A percentile compares a stretch with the other conserved stretches of the same genome.
Evolutionary conservation across 2,113 vertebrate genomes (phyloP).

Genomic region (Saguinus imperator): DNA sequence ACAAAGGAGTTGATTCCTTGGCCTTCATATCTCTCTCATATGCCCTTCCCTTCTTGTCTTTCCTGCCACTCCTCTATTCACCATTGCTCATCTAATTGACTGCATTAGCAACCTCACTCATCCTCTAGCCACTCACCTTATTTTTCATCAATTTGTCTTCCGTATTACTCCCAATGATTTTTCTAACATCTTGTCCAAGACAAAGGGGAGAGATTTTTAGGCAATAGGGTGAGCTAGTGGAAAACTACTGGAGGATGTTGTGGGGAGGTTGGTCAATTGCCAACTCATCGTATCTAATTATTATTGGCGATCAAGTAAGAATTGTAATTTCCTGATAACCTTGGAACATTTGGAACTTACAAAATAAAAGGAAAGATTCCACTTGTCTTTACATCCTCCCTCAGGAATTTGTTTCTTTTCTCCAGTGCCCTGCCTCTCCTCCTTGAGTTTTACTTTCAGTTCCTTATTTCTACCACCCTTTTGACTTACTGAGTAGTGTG

Average conservation of each 20-base stretch:
- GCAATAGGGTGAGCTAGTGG: not conserved
- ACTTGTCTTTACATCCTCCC: not conserved
- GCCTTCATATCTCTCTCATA: not conserved
- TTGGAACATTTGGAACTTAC: constrained; percentile 26
- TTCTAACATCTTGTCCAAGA: not conserved
- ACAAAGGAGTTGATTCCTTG: not conserved
- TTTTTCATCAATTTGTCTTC: not conserved
- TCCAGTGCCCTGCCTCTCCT: not conserved
- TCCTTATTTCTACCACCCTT: not conserved
- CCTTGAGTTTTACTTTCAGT: not conserved
- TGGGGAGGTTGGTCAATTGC: not conserved
- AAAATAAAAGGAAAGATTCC: not conserved
- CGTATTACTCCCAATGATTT: not conserved
- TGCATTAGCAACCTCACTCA: not conserved
- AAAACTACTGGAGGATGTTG: not conserved
- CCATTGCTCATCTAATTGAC: not conserved
- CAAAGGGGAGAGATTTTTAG: not conserved
- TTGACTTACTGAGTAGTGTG: not conserved
- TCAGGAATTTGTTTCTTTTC: not conserved
- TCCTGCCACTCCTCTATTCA: not conserved
- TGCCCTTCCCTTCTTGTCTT: not conserved
- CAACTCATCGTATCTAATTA: constrained; percentile 39
- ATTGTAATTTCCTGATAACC: not conserved
- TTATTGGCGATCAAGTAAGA: not conserved
- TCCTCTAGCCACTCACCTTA: not conserved